A percentile compares a stretch with the other conserved stretches of the same genome.
Conservation (phyloP, 53 echinoderm and acorn worm species). For the Hippasteria phrygiana region DNA sequence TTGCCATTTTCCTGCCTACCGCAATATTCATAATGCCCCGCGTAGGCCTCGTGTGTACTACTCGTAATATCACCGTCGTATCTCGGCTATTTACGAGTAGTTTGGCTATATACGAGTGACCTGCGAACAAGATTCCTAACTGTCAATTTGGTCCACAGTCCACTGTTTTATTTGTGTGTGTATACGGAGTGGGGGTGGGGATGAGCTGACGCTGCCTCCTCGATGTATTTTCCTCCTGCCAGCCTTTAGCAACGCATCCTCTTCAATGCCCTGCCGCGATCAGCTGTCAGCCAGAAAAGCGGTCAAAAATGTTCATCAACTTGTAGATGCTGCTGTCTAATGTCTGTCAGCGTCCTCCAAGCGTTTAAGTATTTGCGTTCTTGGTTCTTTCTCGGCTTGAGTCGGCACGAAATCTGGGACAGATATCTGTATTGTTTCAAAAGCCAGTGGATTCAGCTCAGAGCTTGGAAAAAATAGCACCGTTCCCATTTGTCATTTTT, state of each 20-base stretch:
- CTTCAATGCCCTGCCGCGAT: constrained; percentile 26
- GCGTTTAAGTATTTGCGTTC: background rate
- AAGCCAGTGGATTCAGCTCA: background rate
- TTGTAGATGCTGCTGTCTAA: background rate
- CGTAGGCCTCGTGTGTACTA: background rate
- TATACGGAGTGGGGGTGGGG: background rate
- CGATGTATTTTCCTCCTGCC: constrained; percentile 18
- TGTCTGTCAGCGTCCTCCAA: background rate
- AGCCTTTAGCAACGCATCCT: constrained; percentile 34
- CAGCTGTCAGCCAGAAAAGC: constrained; percentile 20
- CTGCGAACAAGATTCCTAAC: background rate
- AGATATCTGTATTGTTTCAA: background rate
- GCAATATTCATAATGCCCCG: background rate
- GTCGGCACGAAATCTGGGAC: background rate
- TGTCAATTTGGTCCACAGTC: background rate
- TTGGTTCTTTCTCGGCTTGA: background rate
- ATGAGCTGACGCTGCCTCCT: background rate
- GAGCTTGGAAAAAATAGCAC: too few species aligned
- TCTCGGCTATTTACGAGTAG: background rate
- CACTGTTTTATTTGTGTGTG: background rate
- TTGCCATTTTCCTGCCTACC: background rate
- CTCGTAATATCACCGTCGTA: background rate
- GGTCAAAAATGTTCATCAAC: constrained; percentile 45
- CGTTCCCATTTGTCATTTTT: too few species aligned
- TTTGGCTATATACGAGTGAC: background rate